phyloP scores from a whole-genome alignment of 2,113 vertebrate species.

The Clarias magur region DNA sequence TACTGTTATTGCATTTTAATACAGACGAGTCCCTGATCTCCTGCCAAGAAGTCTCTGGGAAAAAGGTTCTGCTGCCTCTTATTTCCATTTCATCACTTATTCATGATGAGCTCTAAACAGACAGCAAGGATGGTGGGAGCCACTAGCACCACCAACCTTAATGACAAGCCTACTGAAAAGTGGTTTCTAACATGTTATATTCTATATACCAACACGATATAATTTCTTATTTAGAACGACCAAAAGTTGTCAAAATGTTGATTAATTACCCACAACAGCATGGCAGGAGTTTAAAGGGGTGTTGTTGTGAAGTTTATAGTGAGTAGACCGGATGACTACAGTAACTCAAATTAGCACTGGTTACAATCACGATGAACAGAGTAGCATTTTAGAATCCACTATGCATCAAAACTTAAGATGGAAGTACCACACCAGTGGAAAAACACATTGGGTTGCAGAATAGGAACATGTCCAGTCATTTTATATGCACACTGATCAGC shows the following conservation, averaged over 20 bases:
- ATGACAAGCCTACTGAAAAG: conserved; percentile 47
- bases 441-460: neutral
- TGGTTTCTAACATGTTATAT: conserved; percentile 20
- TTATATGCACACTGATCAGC: neutral
- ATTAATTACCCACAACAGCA: neutral
- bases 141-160: conserved; percentile 40
- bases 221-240: neutral
- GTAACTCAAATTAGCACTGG: neutral
- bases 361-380: neutral
- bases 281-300: neutral
- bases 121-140: conserved; percentile 36
- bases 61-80: conserved; percentile 51
- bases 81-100: conserved; percentile 71
- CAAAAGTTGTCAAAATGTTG: neutral
- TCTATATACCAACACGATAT: neutral
- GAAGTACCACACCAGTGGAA: no score
- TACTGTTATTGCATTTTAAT: conserved; percentile 68
- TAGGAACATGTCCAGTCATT: no score
- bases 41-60: conserved; percentile 58
- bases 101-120: conserved; percentile 63
- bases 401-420: neutral
- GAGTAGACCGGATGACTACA: neutral
- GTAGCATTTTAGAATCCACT: neutral
- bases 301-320: neutral
- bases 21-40: conserved; percentile 57